Evolutionary conservation across 1,140 invertebrate genomes (phyloP).

Genomic region (Sycophaga agraensis): DNA sequence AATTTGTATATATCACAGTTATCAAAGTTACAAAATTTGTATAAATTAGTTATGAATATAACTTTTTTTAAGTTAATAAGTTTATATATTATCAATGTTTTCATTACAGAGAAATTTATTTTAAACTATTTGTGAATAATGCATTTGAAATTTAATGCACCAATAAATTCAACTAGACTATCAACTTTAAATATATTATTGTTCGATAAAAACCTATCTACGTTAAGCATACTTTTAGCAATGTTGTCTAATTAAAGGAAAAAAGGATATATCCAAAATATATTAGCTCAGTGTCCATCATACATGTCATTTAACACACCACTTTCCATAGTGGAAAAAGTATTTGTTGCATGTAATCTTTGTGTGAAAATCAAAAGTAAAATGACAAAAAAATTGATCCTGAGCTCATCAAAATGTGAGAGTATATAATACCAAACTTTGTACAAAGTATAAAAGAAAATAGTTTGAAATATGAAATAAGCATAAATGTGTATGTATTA

Average conservation of each 20-base stretch:
- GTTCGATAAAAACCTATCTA: background rate
- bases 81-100: background rate
- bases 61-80: no score
- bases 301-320: slow-evolving; percentile 6
- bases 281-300: slow-evolving; percentile 8
- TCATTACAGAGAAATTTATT: background rate
- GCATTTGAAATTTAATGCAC: background rate
- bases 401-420: background rate
- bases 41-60: no score
- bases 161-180: background rate
- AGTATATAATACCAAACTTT: slow-evolving; percentile 1
- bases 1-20: no score
- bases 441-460: slow-evolving; percentile 11
- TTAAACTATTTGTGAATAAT: background rate
- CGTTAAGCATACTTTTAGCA: background rate
- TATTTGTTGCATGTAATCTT: background rate
- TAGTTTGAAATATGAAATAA: background rate
- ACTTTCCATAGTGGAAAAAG: background rate
- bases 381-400: background rate
- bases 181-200: background rate
- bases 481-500: slow-evolving; percentile 1
- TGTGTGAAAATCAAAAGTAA: slow-evolving; percentile 17
- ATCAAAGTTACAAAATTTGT: no score
- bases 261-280: slow-evolving; percentile 1
- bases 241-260: slow-evolving; percentile 15